phyloP scores from a whole-genome alignment of 2,888 invertebrate genomes.

The Mimas tiliae region DNA sequence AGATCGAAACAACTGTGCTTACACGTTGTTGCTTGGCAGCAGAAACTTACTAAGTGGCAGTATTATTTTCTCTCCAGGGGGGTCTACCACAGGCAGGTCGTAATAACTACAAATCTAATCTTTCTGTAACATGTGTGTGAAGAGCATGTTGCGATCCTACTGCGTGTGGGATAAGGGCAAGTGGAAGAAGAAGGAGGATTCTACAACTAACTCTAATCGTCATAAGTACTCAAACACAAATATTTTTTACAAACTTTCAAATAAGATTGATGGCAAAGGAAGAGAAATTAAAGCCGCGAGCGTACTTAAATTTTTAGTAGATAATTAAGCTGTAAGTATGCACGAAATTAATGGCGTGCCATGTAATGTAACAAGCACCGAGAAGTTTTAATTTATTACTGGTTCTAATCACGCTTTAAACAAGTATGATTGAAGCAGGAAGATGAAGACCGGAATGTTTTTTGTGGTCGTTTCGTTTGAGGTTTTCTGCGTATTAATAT shows the following conservation, averaged over 20 bases:
- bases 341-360: conserved; percentile 22
- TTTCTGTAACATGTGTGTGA: too few relatives aligned
- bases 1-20: too few relatives aligned
- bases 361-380: conserved; percentile 6
- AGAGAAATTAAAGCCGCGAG: conserved; percentile 23
- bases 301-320: not conserved
- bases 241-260: conserved; percentile 20
- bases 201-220: too few relatives aligned
- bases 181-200: too few relatives aligned
- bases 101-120: too few relatives aligned
- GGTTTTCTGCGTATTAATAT: not conserved
- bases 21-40: too few relatives aligned
- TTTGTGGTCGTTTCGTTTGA: conserved; percentile 21
- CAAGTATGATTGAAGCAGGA: conserved; percentile 26
- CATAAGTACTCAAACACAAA: too few relatives aligned
- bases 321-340: conserved; percentile 28
- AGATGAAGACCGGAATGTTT: conserved; percentile 21
- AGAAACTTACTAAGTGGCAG: too few relatives aligned
- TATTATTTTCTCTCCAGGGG: too few relatives aligned
- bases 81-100: too few relatives aligned
- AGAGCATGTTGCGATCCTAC: too few relatives aligned
- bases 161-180: too few relatives aligned
- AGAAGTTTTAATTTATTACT: conserved; percentile 11
- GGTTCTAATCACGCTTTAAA: conserved; percentile 18
- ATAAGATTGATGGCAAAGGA: conserved; percentile 24